Evolutionary conservation across 2,113 vertebrate species (phyloP).

Genomic region (Saguinus imperator): DNA sequence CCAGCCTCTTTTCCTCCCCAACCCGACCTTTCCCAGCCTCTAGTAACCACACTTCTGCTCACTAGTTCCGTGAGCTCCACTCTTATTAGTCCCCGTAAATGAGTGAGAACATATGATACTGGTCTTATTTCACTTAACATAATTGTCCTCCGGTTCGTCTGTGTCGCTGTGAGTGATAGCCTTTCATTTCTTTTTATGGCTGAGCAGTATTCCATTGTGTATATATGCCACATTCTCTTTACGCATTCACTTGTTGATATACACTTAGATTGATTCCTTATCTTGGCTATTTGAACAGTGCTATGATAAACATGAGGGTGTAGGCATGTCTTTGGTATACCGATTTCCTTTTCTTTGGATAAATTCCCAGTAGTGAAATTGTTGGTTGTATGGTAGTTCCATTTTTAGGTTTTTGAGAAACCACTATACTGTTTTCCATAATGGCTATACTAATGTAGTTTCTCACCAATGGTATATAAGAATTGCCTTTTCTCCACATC

Average conservation of each 20-base stretch:
- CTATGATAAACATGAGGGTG: neutral
- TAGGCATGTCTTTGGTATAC: neutral
- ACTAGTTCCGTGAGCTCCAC: neutral
- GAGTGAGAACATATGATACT: neutral
- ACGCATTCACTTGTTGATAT: neutral
- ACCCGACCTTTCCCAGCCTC: neutral
- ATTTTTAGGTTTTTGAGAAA: neutral
- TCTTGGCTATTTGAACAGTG: neutral
- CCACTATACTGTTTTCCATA: neutral
- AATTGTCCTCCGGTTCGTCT: neutral
- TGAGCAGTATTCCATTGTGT: neutral
- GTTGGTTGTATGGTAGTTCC: neutral
- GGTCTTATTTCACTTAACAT: neutral
- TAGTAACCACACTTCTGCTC: neutral
- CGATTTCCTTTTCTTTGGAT: neutral
- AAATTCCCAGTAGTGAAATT: neutral
- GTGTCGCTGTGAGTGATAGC: neutral
- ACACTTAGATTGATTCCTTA: neutral
- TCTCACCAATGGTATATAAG: neutral
- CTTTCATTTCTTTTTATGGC: neutral
- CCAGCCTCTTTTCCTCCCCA: neutral
- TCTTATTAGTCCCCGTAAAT: neutral
- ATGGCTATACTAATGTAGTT: neutral
- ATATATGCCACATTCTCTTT: neutral
- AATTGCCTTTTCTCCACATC: neutral